phyloP scores from a whole-genome alignment of 1,140 invertebrate species.

The Muscidifurax raptorellus region DNA sequence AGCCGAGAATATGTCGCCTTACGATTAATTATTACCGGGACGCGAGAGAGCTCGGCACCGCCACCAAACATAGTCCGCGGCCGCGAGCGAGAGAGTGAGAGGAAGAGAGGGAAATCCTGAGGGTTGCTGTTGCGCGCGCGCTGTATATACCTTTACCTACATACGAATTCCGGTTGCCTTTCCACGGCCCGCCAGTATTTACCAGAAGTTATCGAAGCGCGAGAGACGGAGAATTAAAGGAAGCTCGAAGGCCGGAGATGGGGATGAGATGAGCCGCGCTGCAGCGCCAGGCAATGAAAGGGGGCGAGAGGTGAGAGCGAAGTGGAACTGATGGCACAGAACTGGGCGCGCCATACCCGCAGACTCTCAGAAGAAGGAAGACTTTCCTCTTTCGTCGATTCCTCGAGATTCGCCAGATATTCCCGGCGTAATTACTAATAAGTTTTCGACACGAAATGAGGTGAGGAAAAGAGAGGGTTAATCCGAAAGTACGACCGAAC shows the following conservation, averaged over 20 bases:
- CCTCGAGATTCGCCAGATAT: constrained; percentile 64
- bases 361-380: constrained; percentile 38
- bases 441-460: constrained; percentile 76
- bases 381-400: constrained; percentile 67
- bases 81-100: constrained; percentile 48
- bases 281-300: constrained; percentile 44
- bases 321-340: constrained; percentile 44
- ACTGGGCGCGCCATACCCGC: constrained; percentile 10
- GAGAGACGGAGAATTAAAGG: constrained; percentile 68
- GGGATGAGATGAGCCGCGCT: constrained; percentile 35
- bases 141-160: constrained; percentile 12
- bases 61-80: constrained; percentile 18
- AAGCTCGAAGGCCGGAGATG: constrained; percentile 57
- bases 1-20: constrained; percentile 54
- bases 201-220: constrained; percentile 65
- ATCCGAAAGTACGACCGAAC: constrained; percentile 74
- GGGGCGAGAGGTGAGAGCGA: constrained; percentile 41
- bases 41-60: constrained; percentile 40
- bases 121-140: background rate
- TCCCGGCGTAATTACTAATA: constrained; percentile 74
- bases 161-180: constrained; percentile 57
- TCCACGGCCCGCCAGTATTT: constrained; percentile 63
- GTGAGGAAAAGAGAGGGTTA: constrained; percentile 76
- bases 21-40: constrained; percentile 61
- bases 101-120: constrained; percentile 10